These are phyloP conservation scores for Lasioglossum baleicum DNA, from an alignment of 1,140 invertebrate genomes.

Conservation along the genomic window DNA sequence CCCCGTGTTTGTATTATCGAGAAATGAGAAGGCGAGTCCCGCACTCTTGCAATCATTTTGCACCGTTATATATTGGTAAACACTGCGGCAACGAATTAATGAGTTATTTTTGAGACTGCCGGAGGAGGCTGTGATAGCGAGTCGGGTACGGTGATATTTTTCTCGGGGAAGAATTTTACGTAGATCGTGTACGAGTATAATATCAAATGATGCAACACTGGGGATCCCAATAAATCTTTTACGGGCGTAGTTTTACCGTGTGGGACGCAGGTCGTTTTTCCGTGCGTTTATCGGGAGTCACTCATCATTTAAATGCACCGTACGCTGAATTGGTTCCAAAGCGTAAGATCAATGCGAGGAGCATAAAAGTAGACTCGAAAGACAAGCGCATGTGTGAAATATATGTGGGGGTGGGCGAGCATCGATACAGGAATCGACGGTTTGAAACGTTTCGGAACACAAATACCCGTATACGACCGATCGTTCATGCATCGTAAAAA, in stretches of 20 bases:
- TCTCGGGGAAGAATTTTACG: not conserved
- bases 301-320: conserved; percentile 23
- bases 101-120: too few relatives aligned
- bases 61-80: too few relatives aligned
- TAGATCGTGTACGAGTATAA: not conserved
- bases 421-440: conserved; percentile 1
- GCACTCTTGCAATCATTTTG: too few relatives aligned
- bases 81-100: too few relatives aligned
- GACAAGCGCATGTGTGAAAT: conserved; percentile 9
- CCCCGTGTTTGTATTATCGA: too few relatives aligned
- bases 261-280: not conserved
- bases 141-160: not conserved
- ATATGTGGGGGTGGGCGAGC: not conserved
- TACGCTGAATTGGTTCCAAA: conserved; percentile 12
- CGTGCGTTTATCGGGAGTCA: conserved; percentile 8
- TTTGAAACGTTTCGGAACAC: conserved; percentile 13
- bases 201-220: not conserved
- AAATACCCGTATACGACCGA: conserved; percentile 12
- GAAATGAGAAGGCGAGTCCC: too few relatives aligned
- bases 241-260: not conserved
- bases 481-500: conserved; percentile 32
- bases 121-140: too few relatives aligned
- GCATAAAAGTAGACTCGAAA: conserved; percentile 25
- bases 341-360: conserved; percentile 16
- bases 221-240: not conserved